Conservation (phyloP, 1,140 invertebrate genomes). For the Antheraea pernyi region DNA sequence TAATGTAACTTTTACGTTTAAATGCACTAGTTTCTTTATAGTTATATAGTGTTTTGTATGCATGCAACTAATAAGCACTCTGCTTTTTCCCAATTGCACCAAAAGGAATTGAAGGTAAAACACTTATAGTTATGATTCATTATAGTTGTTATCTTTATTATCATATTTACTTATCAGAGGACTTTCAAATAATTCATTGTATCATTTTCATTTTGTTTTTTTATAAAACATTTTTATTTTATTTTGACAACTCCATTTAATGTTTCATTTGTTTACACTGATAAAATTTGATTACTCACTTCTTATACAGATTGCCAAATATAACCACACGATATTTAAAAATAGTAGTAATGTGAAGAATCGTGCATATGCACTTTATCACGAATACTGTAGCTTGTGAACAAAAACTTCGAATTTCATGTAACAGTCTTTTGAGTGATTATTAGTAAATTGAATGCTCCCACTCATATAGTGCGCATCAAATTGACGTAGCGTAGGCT, state of each 20-base stretch:
- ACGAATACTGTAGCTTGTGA: neutral
- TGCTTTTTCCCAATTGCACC: constrained; percentile 58
- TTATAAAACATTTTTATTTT: neutral
- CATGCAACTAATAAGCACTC: constrained; percentile 54
- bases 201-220: neutral
- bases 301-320: neutral
- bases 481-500: constrained; percentile 26
- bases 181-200: neutral
- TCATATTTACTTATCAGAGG: neutral
- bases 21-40: neutral
- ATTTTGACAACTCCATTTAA: neutral
- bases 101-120: constrained; percentile 70
- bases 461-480: neutral
- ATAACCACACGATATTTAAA: neutral
- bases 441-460: neutral
- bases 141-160: constrained; percentile 9
- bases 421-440: neutral
- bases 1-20: neutral
- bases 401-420: neutral
- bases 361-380: neutral
- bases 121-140: constrained; percentile 8
- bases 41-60: constrained; percentile 8
- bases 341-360: neutral
- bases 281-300: neutral
- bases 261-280: neutral